phyloP scores from a whole-genome alignment of 2,797 vertebrate species.

The Poecilia gillii region DNA sequence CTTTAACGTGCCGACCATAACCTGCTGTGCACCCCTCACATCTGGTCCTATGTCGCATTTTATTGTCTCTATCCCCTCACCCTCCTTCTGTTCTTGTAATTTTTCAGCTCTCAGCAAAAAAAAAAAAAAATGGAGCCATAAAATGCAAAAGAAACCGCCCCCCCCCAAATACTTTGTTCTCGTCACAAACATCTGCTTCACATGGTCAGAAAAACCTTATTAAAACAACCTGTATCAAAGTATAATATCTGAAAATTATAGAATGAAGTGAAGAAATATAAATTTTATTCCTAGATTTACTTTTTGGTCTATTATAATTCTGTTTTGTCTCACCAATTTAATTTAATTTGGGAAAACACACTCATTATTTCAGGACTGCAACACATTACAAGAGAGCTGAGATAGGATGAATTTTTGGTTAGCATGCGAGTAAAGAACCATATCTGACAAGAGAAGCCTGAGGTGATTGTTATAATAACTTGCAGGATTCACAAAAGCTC shows the following conservation, averaged over 20 bases:
- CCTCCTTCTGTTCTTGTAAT: background rate
- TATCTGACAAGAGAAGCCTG: background rate
- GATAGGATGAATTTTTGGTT: background rate
- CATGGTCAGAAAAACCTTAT: background rate
- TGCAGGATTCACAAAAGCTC: background rate
- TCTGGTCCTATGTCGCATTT: background rate
- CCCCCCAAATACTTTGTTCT: background rate
- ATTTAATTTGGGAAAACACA: no score
- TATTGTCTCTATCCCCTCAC: constrained; percentile 2
- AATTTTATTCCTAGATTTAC: background rate
- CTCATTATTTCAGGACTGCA: background rate
- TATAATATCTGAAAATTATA: background rate
- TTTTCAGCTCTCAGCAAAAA: background rate
- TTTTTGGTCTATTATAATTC: background rate
- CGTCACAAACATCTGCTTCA: background rate
- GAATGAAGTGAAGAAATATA: background rate
- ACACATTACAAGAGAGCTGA: background rate
- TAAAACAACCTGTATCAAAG: background rate
- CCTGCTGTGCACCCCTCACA: background rate
- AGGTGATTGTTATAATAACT: background rate
- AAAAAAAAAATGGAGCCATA: constrained; percentile 5
- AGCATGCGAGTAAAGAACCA: background rate
- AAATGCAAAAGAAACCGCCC: background rate
- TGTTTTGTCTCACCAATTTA: no score
- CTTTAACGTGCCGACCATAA: background rate